Base-by-base conservation (phyloP, 2,888 invertebrate species). In the Macrosiphum euphorbiae region DNA sequence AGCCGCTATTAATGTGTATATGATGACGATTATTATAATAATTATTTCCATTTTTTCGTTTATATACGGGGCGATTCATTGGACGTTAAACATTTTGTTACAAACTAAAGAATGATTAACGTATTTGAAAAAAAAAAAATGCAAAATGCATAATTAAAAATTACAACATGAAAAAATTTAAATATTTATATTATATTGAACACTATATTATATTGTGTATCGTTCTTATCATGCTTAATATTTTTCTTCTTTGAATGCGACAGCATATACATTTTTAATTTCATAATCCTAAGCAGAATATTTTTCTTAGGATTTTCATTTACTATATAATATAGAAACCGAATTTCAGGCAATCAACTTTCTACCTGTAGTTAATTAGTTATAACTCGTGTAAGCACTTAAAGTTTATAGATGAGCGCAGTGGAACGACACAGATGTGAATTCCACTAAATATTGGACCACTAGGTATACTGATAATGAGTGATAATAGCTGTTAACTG, bases 21-120 rank as follows among this genome's bases (percentile, higher is more conserved):
- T n/a, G 90, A 41, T 13, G 44, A 47, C n/a, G 90, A 67, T 67
- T 90, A 90, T 61, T 47, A 61, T 44, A 41, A 41, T 58, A 28
- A 58, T 89, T 89, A 41, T 58, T 58, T 41, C 61, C 26, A 88
- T 88, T 52, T 88, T 52, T 88, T 88, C 10, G 24, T 52, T 88
- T 8, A 7, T 35, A 78, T 35, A 78, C 8, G 35, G 78, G 8
- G 78, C 20, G 35, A 28, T 78, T 35, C 78, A 35, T 20, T 78
- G 20, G 2, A 35, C 20, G 35, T 78, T 78, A 78, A 78, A 78
- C 35, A 78, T 8, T 16, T 35, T 35, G 35, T 35, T 55, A 55
- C 3, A 4, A 55, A 26, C 78, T 78, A 0, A 2, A 78, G 35
- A 78, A 20, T 5, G 16, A 78, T 35, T 78, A 78, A 78, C 78